These are phyloP conservation scores for Plagodis dolabraria DNA, from an alignment of 2,888 invertebrate species.

Conservation along the genomic window DNA sequence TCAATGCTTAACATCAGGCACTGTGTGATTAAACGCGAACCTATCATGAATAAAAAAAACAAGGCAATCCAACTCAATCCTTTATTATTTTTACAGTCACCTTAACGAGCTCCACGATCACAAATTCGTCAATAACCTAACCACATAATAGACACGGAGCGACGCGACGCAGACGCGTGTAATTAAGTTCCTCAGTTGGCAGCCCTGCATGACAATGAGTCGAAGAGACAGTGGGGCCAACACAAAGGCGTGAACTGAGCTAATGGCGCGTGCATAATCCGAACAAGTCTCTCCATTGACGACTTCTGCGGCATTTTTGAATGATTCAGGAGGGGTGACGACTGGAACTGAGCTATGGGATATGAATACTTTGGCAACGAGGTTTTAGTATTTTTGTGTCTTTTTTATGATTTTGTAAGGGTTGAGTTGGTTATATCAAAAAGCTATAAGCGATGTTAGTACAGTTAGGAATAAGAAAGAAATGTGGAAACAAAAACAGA, in stretches of 20 bases:
- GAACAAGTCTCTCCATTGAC: slow-evolving; percentile 69
- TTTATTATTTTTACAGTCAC: not conserved
- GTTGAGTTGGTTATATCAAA: no score
- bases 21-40: no score
- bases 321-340: slow-evolving; percentile 44
- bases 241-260: slow-evolving; percentile 68
- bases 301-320: slow-evolving; percentile 67
- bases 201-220: slow-evolving; percentile 66
- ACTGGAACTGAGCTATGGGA: slow-evolving; percentile 35
- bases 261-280: slow-evolving; percentile 76
- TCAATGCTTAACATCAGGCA: no score
- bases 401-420: not conserved
- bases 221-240: slow-evolving; percentile 46
- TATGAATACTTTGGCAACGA: slow-evolving; percentile 26
- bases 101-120: slow-evolving; percentile 16
- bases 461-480: no score
- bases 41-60: no score
- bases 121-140: slow-evolving; percentile 32
- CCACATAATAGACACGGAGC: slow-evolving; percentile 43
- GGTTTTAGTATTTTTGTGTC: slow-evolving; percentile 11
- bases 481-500: no score
- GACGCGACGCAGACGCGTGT: slow-evolving; percentile 52
- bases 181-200: slow-evolving; percentile 56
- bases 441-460: no score
- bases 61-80: no score